phyloP scores from a whole-genome alignment of 2,113 vertebrate species.

The Aramus guarauna region DNA sequence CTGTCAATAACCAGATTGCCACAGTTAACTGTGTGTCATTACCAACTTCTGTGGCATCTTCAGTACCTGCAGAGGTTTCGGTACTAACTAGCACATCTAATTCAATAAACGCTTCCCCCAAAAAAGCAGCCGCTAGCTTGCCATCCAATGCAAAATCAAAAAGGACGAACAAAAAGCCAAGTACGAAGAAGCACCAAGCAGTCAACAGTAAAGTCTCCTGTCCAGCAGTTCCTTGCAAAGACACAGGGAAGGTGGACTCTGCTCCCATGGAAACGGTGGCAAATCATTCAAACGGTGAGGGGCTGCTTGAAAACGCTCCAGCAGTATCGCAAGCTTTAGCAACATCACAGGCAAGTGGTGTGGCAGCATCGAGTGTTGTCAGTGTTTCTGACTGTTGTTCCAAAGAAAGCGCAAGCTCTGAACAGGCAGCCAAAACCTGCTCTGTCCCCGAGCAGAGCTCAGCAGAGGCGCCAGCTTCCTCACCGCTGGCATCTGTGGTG shows the following conservation, averaged over 20 bases:
- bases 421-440: neutral
- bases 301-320: neutral
- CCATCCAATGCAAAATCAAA: conserved; percentile 70
- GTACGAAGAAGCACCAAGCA: conserved; percentile 72
- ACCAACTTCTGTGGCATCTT: conserved; percentile 46
- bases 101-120: conserved; percentile 28
- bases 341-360: neutral
- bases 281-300: neutral
- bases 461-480: neutral
- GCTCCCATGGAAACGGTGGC: neutral
- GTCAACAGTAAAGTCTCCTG: conserved; percentile 51
- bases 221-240: conserved; percentile 55
- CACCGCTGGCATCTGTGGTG: neutral
- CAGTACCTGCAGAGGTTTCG: conserved; percentile 53
- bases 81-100: conserved; percentile 29
- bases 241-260: conserved; percentile 50
- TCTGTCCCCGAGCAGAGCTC: neutral
- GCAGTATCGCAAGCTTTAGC: neutral
- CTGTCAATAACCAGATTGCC: conserved; percentile 64
- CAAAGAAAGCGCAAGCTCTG: conserved; percentile 6
- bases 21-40: conserved; percentile 60
- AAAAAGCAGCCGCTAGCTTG: conserved; percentile 44
- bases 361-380: fast-evolving
- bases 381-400: conserved; percentile 29
- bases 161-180: conserved; percentile 79